Conservation (phyloP, 2,888 invertebrate genomes). For the Drymonia ruficornis region DNA sequence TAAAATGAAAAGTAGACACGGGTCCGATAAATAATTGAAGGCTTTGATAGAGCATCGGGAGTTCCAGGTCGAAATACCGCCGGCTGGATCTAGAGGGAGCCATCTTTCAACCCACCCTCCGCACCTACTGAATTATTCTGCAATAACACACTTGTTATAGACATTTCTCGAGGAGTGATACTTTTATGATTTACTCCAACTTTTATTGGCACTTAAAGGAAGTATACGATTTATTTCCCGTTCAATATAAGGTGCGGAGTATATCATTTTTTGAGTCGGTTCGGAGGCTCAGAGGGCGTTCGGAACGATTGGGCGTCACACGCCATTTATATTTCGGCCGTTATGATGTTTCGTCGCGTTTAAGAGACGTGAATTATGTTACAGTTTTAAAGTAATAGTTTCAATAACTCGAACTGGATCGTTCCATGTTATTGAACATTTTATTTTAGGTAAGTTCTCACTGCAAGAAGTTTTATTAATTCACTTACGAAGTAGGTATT, state of each 20-base stretch:
- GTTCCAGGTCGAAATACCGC: constrained; percentile 69
- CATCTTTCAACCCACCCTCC: constrained; percentile 79
- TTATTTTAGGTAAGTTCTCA: not conserved
- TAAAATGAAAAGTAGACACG: constrained; percentile 84
- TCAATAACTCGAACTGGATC: constrained; percentile 18
- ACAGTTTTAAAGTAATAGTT: constrained; percentile 34
- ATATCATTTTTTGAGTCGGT: constrained; percentile 79
- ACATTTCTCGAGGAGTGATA: constrained; percentile 82
- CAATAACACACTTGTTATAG: constrained; percentile 85
- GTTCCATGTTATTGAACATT: constrained; percentile 10
- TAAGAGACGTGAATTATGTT: constrained; percentile 35
- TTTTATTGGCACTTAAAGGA: constrained; percentile 85
- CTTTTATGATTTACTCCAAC: constrained; percentile 85
- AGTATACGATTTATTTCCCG: constrained; percentile 83
- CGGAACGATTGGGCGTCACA: constrained; percentile 66
- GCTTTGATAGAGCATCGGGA: constrained; percentile 81
- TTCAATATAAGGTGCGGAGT: constrained; percentile 81
- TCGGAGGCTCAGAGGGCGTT: constrained; percentile 66
- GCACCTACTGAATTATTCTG: constrained; percentile 81
- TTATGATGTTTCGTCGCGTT: constrained; percentile 43
- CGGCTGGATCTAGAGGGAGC: constrained; percentile 74
- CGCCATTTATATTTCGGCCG: constrained; percentile 59
- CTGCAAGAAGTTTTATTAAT: not conserved
- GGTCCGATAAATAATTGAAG: constrained; percentile 85
- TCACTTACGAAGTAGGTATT: not conserved